phyloP scores from a whole-genome alignment of 1,140 invertebrate genomes.

The Centruroides sculpturatus region DNA sequence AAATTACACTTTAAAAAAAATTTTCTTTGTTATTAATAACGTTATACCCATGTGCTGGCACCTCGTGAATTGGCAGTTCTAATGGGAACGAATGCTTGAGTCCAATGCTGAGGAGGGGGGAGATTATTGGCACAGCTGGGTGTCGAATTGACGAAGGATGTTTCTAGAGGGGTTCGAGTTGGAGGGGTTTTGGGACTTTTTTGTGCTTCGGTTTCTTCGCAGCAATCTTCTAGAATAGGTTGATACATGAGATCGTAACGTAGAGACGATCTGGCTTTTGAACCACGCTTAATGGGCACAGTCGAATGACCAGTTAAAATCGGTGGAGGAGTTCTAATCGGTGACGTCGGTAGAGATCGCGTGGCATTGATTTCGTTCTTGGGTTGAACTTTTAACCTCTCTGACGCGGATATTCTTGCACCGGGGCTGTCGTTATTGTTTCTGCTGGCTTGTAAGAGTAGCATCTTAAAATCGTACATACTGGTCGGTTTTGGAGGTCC shows the following conservation, averaged over 20 bases:
- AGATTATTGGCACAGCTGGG: too few relatives aligned
- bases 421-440: conserved; percentile 34
- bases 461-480: conserved; percentile 55
- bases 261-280: conserved; percentile 8
- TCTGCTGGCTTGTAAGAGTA: conserved; percentile 49
- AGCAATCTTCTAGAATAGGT: conserved; percentile 12
- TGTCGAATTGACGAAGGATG: too few relatives aligned
- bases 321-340: neutral
- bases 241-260: conserved; percentile 12
- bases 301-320: conserved; percentile 4
- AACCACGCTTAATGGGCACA: conserved; percentile 4
- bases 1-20: too few relatives aligned
- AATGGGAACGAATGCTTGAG: too few relatives aligned
- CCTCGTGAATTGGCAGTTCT: too few relatives aligned
- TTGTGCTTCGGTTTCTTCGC: too few relatives aligned
- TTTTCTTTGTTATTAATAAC: too few relatives aligned
- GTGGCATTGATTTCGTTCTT: neutral
- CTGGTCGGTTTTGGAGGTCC: conserved; percentile 28
- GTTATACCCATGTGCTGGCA: too few relatives aligned
- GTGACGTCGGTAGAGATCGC: neutral
- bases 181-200: too few relatives aligned
- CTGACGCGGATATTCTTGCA: conserved; percentile 57
- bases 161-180: too few relatives aligned
- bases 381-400: conserved; percentile 54
- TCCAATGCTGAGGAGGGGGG: too few relatives aligned